A percentile compares a stretch with the other conserved stretches of the same genome.
phyloP scores from a whole-genome alignment of 2,797 vertebrate genomes.

The Fringilla coelebs region DNA sequence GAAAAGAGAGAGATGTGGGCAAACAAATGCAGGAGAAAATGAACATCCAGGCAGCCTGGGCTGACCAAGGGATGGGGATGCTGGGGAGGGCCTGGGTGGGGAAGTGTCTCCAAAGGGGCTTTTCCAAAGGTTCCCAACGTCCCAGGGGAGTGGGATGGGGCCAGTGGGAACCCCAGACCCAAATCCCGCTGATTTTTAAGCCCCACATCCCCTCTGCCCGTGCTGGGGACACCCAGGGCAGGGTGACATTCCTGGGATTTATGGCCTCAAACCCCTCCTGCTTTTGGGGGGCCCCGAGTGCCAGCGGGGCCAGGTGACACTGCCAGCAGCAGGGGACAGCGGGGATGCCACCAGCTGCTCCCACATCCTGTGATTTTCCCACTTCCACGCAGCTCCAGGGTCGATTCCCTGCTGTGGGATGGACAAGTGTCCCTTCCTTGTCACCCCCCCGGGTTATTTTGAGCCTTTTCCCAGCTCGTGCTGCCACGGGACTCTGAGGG shows the following conservation, averaged over 20 bases:
- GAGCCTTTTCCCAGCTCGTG: not conserved
- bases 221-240: not conserved
- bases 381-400: not conserved
- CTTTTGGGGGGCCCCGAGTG: not conserved
- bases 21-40: not conserved
- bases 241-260: not conserved
- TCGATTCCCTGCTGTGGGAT: rapidly evolving
- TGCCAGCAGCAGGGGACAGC: rapidly evolving
- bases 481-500: not conserved
- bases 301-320: not conserved
- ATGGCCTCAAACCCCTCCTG: not conserved
- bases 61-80: not conserved
- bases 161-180: not conserved
- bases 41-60: not conserved
- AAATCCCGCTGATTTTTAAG: not conserved
- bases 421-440: not conserved
- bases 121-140: not conserved
- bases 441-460: not conserved
- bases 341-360: not conserved
- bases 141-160: not conserved
- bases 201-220: not conserved
- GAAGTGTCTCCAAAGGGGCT: not conserved
- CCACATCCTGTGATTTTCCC: not conserved
- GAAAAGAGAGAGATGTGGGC: not conserved
- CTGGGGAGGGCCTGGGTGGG: not conserved